These are phyloP conservation scores for Oxycera nigricornis DNA, from an alignment of 2,888 invertebrate genomes.

Conservation along the genomic window DNA sequence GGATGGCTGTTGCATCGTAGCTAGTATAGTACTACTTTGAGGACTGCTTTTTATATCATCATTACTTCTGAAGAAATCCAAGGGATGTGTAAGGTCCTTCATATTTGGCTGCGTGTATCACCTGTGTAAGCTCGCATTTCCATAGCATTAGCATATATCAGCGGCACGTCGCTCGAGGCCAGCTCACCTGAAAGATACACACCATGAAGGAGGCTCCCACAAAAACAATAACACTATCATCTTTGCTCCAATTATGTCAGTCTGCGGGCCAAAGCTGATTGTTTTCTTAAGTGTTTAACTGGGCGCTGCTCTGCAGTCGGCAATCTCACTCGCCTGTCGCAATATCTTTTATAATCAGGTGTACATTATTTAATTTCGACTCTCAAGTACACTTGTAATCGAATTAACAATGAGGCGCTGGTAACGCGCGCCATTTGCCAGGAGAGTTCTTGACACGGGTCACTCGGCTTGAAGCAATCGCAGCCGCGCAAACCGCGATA, in stretches of 20 bases:
- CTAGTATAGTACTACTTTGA: too few species aligned
- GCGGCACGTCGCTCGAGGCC: background rate
- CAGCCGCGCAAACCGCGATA: background rate
- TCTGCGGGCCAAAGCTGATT: background rate
- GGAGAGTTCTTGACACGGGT: conserved; percentile 17
- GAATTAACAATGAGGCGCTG: conserved; percentile 7
- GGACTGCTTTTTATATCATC: too few species aligned
- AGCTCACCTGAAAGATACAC: background rate
- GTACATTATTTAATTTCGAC: background rate
- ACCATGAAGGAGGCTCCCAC: conserved; percentile 3
- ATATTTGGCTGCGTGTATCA: background rate
- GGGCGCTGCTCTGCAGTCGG: background rate
- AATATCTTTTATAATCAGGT: too few species aligned
- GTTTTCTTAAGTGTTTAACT: conserved; percentile 10
- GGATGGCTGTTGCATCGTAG: background rate
- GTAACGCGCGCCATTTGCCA: background rate
- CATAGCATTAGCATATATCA: background rate
- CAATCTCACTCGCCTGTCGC: background rate
- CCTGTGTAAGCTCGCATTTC: too few species aligned
- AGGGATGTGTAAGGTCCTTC: background rate
- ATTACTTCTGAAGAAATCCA: too few species aligned
- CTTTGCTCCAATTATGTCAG: conserved; percentile 47
- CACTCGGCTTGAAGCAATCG: background rate
- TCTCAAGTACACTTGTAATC: conserved; percentile 1
- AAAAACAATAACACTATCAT: conserved; percentile 46